Evolutionary conservation across 2,797 vertebrate species (phyloP), one percentile per base, ranked within the genome.

Genomic region (Sebastolobus altivelis): DNA sequence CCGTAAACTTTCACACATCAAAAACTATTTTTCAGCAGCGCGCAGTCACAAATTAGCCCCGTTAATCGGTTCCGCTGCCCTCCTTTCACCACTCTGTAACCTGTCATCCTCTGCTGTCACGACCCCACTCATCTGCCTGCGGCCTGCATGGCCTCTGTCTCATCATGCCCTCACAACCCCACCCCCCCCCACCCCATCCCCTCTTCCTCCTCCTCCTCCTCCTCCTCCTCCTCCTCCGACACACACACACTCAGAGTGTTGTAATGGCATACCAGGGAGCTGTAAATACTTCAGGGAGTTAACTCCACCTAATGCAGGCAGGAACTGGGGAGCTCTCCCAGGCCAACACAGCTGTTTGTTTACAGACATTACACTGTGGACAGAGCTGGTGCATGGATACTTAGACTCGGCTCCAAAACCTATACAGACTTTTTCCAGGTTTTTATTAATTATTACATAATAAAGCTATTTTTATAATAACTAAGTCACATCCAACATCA

Each of bases 201-300:
- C 83, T 63, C 80, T 54, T 4, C 75, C 33, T n/a, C 55, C 25
- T 27, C 54, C 54, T 56, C 87, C 76, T 76, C 79, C 84, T 70
- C 80, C 54, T 5, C 77, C 54, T 2, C 87, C 80, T 71, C 77
- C 83, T 63, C 80, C 58, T 4, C 75, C 33, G 33, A 74, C 74
- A 79, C 72, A 79, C 73, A 77, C 72, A 77, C 77, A 86, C 75
- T 52, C 74, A 77, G 7, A 87, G 81, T 92, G 89, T 88, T 90
- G 87, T 92, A 92, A 93, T 89, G 87, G 89, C 93, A 95, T 94
- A 94, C 94, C 93, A 94, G 77, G 91, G 91, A 93, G 94, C 93
- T 91, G 91, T 94, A 94, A 95, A 95, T 93, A 93, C 91, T 93
- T 94, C 79, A 85, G 92, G 92, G 94, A 94, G 91, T 93, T 93